phyloP scores from a whole-genome alignment of 2,888 invertebrate species.

The Himalopsyche tibetana region DNA sequence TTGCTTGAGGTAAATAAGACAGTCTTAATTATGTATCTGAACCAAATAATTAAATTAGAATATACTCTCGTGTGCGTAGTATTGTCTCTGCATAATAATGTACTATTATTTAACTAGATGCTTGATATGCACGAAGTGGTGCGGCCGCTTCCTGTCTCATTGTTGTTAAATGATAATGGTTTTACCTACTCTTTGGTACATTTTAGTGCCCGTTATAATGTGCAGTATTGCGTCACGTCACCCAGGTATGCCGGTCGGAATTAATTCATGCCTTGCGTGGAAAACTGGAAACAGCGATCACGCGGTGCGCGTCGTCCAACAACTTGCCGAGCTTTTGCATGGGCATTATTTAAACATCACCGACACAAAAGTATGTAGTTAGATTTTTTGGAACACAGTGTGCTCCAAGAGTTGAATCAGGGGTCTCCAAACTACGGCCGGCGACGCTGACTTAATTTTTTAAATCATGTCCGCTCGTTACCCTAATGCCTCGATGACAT shows the following conservation, averaged over 20 bases:
- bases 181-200: not conserved
- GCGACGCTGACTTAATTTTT: too few species aligned
- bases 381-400: too few species aligned
- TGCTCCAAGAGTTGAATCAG: too few species aligned
- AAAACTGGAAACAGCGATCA: not conserved
- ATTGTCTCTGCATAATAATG: not conserved
- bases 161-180: slow-evolving; percentile 10
- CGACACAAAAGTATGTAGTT: too few species aligned
- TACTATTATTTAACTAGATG: not conserved
- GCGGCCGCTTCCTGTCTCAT: not conserved
- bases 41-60: too few species aligned
- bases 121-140: not conserved
- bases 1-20: too few species aligned
- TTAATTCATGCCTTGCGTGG: not conserved
- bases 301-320: not conserved
- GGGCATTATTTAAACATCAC: too few species aligned
- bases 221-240: slow-evolving; percentile 24
- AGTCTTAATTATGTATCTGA: too few species aligned
- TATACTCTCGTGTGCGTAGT: not conserved
- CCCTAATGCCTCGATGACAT: too few species aligned
- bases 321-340: not conserved
- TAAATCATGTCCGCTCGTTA: too few species aligned
- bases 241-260: not conserved
- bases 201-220: slow-evolving; percentile 18
- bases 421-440: too few species aligned